Base-by-base conservation (phyloP, 2,888 invertebrate species). In the Athalia rosae region DNA sequence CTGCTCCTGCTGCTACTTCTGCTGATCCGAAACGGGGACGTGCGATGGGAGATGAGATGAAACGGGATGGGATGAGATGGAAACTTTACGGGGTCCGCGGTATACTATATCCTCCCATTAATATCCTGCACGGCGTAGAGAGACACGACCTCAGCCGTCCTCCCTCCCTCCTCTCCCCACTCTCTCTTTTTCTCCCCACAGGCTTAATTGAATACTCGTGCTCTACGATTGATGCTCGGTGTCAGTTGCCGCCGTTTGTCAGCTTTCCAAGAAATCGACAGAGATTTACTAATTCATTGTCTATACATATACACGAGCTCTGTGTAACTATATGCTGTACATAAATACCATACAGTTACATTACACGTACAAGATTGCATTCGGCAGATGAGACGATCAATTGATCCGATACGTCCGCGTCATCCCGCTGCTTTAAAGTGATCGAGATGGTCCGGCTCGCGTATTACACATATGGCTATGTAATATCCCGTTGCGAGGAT, bases 221-320 rank as follows among this genome's bases (percentile, higher is more conserved):
- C 48, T 61, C 79, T 81, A 85, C 83, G 87, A 87, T 87, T 84
- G 86, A 87, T 87, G 86, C 83, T 79, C 81, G 82, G 81, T 85
- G 86, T 86, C 85, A 83, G 85, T 85, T 84, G 85, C 84, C 80
- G 79, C 81, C 58, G 74, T 74, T 74, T 74, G 74, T 74, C 74
- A 74, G 74, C 74, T 74, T 74, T 74, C 61, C 74, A 61, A 61
- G 74, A 74, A 74, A 74, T 74, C 74, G 74, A 74, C 74, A 74
- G 74, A 74, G 74, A 74, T 74, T 74, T 47, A 74, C 74, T 74
- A 59, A 74, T 74, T 74, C 61, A 61, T 74, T 28, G 50, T 62
- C 8, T 53, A 48, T 59, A 74, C 61, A 48, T 2, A n/a, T n/a
- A 61, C 50, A 15, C 61, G 61, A n/a, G n/a, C n/a, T n/a, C 53